Percentiles rank a stretch among this genome's conserved stretches.
Evolutionary conservation across 2,888 invertebrate species (phyloP).

Genomic region (Dasysyrphus tricinctus): DNA sequence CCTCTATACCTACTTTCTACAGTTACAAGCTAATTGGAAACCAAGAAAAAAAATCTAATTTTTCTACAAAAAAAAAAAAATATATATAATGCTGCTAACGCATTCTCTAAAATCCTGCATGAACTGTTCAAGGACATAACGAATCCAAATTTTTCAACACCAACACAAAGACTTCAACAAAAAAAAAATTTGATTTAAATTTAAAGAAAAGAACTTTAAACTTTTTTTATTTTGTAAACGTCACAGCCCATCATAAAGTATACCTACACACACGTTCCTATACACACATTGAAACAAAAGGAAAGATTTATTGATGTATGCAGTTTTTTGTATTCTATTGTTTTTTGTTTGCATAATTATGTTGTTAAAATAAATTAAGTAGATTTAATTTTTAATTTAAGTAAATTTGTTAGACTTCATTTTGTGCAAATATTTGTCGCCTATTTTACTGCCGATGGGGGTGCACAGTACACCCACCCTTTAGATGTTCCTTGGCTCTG

Average conservation of each 20-base stretch:
- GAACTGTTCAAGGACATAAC: slow-evolving; percentile 66
- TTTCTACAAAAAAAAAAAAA: slow-evolving; percentile 27
- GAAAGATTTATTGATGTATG: slow-evolving; percentile 69
- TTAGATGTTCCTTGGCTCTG: slow-evolving; percentile 18
- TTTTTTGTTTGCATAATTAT: slow-evolving; percentile 57
- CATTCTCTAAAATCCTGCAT: slow-evolving; percentile 60
- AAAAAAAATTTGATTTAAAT: slow-evolving; percentile 38
- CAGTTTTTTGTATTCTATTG: slow-evolving; percentile 38
- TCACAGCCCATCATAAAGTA: slow-evolving; percentile 63
- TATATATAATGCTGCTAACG: slow-evolving; percentile 27
- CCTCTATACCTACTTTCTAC: slow-evolving; percentile 19
- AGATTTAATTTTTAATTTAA: slow-evolving; percentile 39
- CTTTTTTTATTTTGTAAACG: slow-evolving; percentile 65
- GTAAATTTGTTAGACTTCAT: slow-evolving; percentile 5
- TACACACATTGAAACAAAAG: slow-evolving; percentile 58
- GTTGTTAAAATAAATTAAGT: slow-evolving; percentile 28
- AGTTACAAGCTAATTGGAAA: slow-evolving; percentile 34
- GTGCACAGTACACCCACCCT: slow-evolving; percentile 57
- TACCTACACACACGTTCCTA: slow-evolving; percentile 60
- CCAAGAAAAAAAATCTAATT: slow-evolving; percentile 22
- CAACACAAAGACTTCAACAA: slow-evolving; percentile 57
- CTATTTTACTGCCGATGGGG: slow-evolving; percentile 18
- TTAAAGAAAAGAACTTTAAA: slow-evolving; percentile 49
- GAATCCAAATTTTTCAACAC: slow-evolving; percentile 58
- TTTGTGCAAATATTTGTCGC: slow-evolving; percentile 45